phyloP scores from a whole-genome alignment of 2,888 invertebrate species.

The Calliphora vomitoria region DNA sequence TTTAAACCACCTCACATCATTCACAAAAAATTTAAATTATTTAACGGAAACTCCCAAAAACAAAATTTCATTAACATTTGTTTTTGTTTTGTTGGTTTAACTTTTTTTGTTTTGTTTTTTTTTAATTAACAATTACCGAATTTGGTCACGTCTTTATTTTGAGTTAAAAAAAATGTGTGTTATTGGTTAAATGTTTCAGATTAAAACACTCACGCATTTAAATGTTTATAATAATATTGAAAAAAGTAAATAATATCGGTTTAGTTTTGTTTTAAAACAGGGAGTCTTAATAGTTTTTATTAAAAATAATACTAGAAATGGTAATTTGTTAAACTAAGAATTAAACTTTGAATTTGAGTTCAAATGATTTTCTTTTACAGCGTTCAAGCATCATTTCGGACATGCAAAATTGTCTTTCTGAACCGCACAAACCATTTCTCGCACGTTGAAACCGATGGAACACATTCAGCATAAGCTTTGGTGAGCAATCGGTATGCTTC shows the following conservation, averaged over 20 bases:
- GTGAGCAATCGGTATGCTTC: no score
- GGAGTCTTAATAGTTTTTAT: neutral
- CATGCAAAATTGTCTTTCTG: no score
- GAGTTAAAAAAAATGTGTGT: constrained; percentile 29
- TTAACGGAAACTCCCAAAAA: constrained; percentile 31
- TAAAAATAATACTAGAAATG: no score
- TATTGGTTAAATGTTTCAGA: constrained; percentile 23
- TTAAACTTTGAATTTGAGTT: no score
- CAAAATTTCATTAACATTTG: constrained; percentile 13
- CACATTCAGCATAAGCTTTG: no score
- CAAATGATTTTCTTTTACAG: no score
- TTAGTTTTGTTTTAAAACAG: neutral
- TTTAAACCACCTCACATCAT: neutral
- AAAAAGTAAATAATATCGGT: neutral
- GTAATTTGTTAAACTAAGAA: no score
- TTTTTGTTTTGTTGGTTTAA: neutral
- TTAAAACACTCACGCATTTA: constrained; percentile 61
- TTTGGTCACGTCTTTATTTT: constrained; percentile 63
- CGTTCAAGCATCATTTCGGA: no score
- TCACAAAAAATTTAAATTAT: neutral
- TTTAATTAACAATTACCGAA: constrained; percentile 60
- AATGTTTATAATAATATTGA: constrained; percentile 5
- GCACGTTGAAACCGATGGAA: no score
- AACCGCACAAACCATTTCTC: no score
- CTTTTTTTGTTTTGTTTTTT: neutral